Evolutionary conservation across 2,113 vertebrate genomes (phyloP), one percentile per base, ranked within the genome.

Genomic region (Lota lota): DNA sequence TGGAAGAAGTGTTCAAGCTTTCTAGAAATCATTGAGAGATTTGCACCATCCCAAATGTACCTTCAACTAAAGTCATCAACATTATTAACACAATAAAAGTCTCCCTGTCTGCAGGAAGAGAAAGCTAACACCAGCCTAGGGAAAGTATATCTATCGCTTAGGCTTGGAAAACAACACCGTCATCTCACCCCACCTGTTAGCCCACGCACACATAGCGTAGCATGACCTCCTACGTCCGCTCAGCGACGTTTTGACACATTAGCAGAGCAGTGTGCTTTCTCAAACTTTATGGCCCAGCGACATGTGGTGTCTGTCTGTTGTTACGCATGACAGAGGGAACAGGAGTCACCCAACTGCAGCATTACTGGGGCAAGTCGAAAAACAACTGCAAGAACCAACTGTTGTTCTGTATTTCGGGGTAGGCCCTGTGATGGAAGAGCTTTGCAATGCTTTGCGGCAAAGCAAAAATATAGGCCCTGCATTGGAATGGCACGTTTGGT

Each of bases 341-440:
- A 89, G 87, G 69, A 84, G 83, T 83, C 68, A 74, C 78, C 77
- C 85, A 87, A 87, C 83, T 90, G 87, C 77, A 67, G 73, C 79
- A 83, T 79, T 84, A 75, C 78, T 85, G 66, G 54, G 40, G 76
- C 72, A 18, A 79, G 73, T 84, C 84, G 40, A 89, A 87, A 82
- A 89, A 85, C 92, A 92, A 89, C 92, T 92, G 90, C 74, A 70
- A 50, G 76, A 78, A 79, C 72, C 84, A 88, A 83, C 91, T 90
- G 91, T 82, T 86, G 88, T 77, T 83, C 4, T 68, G 80, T 69
- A 78, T 84, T 84, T 64, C 40, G 66, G 79, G 73, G 40, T 77
- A 75, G 70, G 57, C 74, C 36, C 28, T 11, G 18, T 85, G 87
- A 91, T 84, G 88, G 85, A 84, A 81, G 79, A 61, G 69, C 82